Conservation (phyloP, 2,113 vertebrate species). For the Hylia prasina region DNA sequence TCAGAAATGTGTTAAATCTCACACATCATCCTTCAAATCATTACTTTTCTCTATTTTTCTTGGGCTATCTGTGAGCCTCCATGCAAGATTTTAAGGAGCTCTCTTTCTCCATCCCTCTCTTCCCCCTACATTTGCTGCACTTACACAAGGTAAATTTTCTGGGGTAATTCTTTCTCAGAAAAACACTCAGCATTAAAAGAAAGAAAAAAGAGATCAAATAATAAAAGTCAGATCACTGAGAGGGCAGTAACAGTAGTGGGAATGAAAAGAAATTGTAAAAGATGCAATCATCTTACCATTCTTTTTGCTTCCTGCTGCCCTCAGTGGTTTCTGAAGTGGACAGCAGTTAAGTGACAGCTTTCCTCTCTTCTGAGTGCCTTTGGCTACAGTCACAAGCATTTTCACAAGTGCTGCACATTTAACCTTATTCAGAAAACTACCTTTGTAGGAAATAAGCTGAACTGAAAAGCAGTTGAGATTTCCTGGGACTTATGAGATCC, state of each 20-base stretch:
- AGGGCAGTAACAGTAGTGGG: not conserved
- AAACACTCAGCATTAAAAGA: not conserved
- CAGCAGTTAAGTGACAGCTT: constrained; percentile 35
- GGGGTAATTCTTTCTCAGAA: not conserved
- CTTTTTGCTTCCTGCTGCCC: constrained; percentile 57
- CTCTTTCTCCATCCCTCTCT: not conserved
- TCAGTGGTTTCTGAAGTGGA: constrained; percentile 51
- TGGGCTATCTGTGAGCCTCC: not conserved
- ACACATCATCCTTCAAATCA: not conserved
- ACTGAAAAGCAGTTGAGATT: constrained; percentile 15
- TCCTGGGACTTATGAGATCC: not conserved
- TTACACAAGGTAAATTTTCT: not conserved
- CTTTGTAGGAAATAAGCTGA: constrained; percentile 20
- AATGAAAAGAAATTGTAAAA: constrained; percentile 37
- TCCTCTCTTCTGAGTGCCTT: constrained; percentile 43
- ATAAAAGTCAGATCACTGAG: not conserved
- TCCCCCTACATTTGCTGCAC: not conserved
- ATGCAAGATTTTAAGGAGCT: not conserved
- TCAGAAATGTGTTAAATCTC: not conserved
- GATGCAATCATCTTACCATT: constrained; percentile 67
- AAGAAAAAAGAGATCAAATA: not conserved
- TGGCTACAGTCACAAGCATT: constrained; percentile 20
- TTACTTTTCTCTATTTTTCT: not conserved
- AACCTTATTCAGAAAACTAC: constrained; percentile 63
- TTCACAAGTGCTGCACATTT: constrained; percentile 44